Conservation (phyloP, 2,113 vertebrate species). For the Leucopsar rothschildi region DNA sequence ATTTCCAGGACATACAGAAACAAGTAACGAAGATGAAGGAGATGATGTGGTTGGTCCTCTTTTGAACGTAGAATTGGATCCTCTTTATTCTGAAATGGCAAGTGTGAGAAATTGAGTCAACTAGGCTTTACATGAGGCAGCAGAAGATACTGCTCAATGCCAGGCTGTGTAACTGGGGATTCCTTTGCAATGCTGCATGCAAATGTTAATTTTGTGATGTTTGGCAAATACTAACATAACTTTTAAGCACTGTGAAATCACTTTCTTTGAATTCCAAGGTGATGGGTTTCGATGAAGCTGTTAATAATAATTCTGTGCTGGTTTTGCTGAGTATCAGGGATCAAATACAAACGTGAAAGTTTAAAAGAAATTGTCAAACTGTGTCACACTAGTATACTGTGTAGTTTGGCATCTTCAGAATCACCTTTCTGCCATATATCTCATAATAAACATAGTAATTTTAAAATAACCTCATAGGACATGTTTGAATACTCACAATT, state of each 20-base stretch:
- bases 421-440: constrained; percentile 65
- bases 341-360: background rate
- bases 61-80: background rate
- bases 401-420: constrained; percentile 57
- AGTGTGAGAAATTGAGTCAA: constrained; percentile 22
- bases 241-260: background rate
- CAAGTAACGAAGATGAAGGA: background rate
- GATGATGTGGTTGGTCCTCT: background rate
- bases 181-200: background rate
- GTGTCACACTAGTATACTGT: constrained; percentile 12
- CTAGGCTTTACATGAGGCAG: background rate
- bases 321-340: background rate
- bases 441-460: constrained; percentile 46
- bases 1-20: constrained; percentile 61
- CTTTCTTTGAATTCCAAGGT: background rate
- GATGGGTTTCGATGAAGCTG: background rate
- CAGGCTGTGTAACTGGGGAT: background rate
- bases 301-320: background rate
- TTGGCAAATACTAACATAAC: background rate
- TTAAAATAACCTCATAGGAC: constrained; percentile 58
- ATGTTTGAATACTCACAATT: constrained; percentile 67
- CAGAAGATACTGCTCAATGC: background rate
- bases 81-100: background rate
- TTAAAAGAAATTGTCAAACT: background rate
- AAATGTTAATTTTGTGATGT: background rate